Conservation (phyloP, 1,140 invertebrate species). For the Cephus cinctus region DNA sequence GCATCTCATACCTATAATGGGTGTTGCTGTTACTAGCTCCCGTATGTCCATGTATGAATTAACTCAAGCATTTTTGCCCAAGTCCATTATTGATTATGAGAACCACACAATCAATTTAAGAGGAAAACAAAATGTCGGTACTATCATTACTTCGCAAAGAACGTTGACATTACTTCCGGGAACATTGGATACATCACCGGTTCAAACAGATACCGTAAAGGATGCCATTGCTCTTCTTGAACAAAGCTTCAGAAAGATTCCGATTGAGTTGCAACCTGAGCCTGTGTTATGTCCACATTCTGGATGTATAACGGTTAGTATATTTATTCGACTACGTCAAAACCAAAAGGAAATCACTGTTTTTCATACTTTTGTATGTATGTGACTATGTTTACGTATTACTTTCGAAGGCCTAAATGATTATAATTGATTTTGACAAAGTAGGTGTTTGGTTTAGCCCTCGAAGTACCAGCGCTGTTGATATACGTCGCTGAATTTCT, state of each 20-base stretch:
- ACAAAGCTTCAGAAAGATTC: conserved; percentile 26
- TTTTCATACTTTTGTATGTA: too few species aligned
- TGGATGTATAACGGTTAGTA: conserved; percentile 55
- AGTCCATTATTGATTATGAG: conserved; percentile 53
- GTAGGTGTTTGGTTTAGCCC: too few species aligned
- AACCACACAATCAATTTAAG: conserved; percentile 55
- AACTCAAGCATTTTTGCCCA: conserved; percentile 37
- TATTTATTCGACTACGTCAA: too few species aligned
- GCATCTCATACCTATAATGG: conserved; percentile 52
- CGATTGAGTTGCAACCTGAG: conserved; percentile 38
- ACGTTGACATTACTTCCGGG: conserved; percentile 23
- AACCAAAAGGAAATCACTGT: too few species aligned
- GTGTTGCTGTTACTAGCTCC: conserved; percentile 43
- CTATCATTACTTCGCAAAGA: conserved; percentile 51
- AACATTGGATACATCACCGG: conserved; percentile 17
- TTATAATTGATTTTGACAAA: too few species aligned
- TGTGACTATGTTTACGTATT: too few species aligned
- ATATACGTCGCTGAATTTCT: too few species aligned
- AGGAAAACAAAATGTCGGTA: conserved; percentile 58
- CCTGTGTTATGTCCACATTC: conserved; percentile 45
- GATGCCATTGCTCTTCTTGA: conserved; percentile 36
- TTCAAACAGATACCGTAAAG: conserved; percentile 37
- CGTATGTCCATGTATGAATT: conserved; percentile 52
- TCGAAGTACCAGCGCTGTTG: too few species aligned
- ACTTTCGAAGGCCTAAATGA: too few species aligned